phyloP scores from a whole-genome alignment of 2,888 invertebrate species.

The Lepidocyrtoides sp. region DNA sequence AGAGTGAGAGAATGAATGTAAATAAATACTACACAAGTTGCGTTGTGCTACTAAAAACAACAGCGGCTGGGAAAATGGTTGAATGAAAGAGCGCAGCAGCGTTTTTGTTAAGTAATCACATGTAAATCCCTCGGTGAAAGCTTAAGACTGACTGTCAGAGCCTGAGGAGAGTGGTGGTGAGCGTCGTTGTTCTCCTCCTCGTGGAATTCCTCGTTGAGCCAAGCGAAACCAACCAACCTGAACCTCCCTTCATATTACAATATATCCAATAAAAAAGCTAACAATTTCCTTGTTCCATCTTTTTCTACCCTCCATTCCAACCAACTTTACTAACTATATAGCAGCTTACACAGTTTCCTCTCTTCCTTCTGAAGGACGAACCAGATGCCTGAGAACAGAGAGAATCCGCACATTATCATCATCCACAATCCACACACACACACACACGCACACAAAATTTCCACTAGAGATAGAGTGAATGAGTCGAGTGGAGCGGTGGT shows the following conservation, averaged over 20 bases:
- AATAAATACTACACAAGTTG: background rate
- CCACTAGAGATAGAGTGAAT: background rate
- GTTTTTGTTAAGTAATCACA: slow-evolving; percentile 64
- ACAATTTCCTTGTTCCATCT: slow-evolving; percentile 21
- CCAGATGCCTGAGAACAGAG: slow-evolving; percentile 27
- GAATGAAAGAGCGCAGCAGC: background rate
- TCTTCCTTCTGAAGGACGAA: background rate
- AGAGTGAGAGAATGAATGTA: background rate
- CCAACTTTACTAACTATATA: background rate
- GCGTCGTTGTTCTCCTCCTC: background rate
- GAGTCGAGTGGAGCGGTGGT: background rate
- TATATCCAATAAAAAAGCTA: slow-evolving; percentile 49
- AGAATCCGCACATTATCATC: slow-evolving; percentile 1
- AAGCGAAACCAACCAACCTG: slow-evolving; percentile 32
- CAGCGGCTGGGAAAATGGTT: background rate
- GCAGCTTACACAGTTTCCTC: background rate
- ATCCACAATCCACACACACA: too few species aligned
- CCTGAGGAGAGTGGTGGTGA: slow-evolving; percentile 42
- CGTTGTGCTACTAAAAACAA: background rate
- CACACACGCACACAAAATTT: background rate
- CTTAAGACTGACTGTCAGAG: slow-evolving; percentile 74
- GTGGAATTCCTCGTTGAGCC: slow-evolving; percentile 29
- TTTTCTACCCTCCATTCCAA: background rate
- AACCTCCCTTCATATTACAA: slow-evolving; percentile 48
- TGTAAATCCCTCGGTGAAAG: slow-evolving; percentile 77